These are phyloP conservation scores for Porphyrio hochstetteri DNA, from an alignment of 2,113 vertebrate species.

Conservation along the genomic window DNA sequence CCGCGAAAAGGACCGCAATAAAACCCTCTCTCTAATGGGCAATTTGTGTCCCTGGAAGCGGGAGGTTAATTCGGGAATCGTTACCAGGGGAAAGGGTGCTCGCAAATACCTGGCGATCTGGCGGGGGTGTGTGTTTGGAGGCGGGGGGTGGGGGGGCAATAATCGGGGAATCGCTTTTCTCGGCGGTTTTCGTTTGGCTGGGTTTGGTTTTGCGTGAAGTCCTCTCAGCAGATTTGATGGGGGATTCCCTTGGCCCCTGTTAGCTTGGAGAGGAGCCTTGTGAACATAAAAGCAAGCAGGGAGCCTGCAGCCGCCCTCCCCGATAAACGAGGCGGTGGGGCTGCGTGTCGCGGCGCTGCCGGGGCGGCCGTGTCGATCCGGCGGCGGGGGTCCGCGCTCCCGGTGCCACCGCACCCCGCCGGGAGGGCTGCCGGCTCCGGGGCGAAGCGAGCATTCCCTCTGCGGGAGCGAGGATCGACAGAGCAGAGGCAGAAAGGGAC, in stretches of 20 bases:
- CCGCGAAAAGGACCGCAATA: neutral
- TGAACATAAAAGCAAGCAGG: neutral
- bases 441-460: neutral
- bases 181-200: neutral
- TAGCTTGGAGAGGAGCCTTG: neutral
- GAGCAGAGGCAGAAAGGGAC: neutral
- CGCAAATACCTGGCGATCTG: neutral
- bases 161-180: neutral
- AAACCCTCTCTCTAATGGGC: neutral
- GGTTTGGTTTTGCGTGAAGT: neutral
- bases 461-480: neutral
- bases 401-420: too few species aligned
- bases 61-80: slow-evolving; percentile 17
- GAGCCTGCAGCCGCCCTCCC: neutral
- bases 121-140: neutral
- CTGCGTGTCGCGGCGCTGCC: neutral
- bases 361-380: neutral
- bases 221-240: neutral
- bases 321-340: neutral
- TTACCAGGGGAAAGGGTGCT: neutral
- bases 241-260: neutral
- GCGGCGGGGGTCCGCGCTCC: neutral
- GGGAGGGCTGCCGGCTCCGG: neutral
- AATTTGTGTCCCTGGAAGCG: neutral
- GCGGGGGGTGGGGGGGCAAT: neutral